Evolutionary conservation across 2,797 vertebrate species (phyloP).

Genomic region (Molossus alvarezi): DNA sequence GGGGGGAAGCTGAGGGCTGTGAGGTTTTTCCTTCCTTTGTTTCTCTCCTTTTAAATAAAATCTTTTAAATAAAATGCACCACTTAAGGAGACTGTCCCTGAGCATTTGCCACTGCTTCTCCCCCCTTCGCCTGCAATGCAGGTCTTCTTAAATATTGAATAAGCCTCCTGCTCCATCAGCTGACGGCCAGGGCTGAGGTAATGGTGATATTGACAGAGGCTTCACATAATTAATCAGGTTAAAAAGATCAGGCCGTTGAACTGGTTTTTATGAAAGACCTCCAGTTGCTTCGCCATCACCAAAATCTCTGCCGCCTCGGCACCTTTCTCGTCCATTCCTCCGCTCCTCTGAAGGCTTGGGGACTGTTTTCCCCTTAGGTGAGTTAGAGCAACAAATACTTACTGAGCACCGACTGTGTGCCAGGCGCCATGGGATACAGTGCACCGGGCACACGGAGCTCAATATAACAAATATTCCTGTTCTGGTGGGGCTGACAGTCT

Average conservation of each 20-base stretch:
- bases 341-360: background rate
- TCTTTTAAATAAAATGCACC: background rate
- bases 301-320: background rate
- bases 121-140: slow-evolving; percentile 89
- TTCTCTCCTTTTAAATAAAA: slow-evolving; percentile 55
- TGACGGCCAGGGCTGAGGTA: slow-evolving; percentile 80
- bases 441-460: fast-evolving
- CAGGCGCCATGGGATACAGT: background rate
- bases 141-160: slow-evolving; percentile 89
- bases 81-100: background rate
- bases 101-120: background rate
- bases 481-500: background rate
- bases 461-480: background rate
- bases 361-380: too few relatives aligned
- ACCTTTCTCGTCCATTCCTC: background rate
- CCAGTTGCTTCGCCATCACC: background rate
- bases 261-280: slow-evolving; percentile 27
- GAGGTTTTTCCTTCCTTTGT: background rate
- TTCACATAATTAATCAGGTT: slow-evolving; percentile 78
- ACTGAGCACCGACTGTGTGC: background rate
- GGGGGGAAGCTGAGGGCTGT: background rate
- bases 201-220: slow-evolving; percentile 83
- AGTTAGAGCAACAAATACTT: background rate
- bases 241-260: background rate
- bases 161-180: slow-evolving; percentile 83